Evolutionary conservation across 1,140 invertebrate genomes (phyloP).

Genomic region (Triops longicaudatus): DNA sequence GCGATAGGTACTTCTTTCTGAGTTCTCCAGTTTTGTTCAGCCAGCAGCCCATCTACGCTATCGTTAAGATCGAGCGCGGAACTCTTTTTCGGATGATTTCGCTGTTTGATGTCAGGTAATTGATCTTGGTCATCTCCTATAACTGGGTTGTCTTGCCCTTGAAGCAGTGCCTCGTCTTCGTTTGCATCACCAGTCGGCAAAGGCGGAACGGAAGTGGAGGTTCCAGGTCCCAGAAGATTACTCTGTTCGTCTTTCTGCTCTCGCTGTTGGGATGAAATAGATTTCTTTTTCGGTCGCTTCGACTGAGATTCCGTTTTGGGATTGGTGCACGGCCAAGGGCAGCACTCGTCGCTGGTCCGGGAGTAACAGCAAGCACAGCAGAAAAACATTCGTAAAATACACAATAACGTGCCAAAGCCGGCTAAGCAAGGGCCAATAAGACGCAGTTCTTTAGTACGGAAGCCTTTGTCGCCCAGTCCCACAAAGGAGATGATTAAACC

Average conservation of each 20-base stretch:
- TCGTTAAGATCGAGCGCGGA: neutral
- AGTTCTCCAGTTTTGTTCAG: neutral
- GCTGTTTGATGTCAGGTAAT: neutral
- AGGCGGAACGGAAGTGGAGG: neutral
- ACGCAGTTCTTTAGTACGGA: constrained; percentile 71
- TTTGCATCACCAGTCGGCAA: neutral
- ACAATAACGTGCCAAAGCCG: constrained; percentile 40
- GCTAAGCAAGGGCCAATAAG: constrained; percentile 70
- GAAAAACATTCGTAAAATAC: constrained; percentile 34
- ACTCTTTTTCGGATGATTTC: neutral
- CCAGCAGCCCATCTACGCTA: neutral
- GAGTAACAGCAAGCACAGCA: constrained; percentile 28
- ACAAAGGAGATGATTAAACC: constrained; percentile 79
- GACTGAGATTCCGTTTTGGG: neutral
- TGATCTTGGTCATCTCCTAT: neutral
- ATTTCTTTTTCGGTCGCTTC: neutral
- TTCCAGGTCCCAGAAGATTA: neutral
- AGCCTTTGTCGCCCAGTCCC: constrained; percentile 78
- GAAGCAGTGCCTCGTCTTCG: neutral
- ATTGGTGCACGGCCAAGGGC: neutral
- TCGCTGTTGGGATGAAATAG: neutral
- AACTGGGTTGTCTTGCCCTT: neutral
- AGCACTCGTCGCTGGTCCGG: neutral
- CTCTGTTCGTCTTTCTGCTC: neutral
- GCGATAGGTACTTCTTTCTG: neutral